Conservation (phyloP, 2,797 vertebrate genomes). For the Pagetopsis macropterus region DNA sequence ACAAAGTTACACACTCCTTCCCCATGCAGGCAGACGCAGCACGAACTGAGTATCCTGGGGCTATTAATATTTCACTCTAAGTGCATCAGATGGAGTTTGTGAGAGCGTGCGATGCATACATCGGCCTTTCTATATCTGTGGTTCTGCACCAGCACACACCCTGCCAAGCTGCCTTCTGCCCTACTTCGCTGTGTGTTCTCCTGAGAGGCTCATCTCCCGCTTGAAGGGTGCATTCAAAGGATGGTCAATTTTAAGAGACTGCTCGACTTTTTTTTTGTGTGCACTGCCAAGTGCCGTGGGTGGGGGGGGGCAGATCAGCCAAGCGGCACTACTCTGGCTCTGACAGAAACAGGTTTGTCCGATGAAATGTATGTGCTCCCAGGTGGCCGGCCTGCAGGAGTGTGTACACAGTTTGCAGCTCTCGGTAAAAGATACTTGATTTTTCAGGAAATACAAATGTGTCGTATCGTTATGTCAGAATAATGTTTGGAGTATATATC, state of each 20-base stretch:
- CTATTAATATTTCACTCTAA: conserved; percentile 78
- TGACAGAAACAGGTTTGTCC: conserved; percentile 60
- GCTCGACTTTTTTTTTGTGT: conserved; percentile 38
- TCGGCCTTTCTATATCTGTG: conserved; percentile 47
- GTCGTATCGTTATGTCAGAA: background rate
- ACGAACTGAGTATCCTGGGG: conserved; percentile 29
- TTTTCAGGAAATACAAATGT: conserved; percentile 17
- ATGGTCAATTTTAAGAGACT: conserved; percentile 37
- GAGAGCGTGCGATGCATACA: conserved; percentile 24
- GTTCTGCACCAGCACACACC: conserved; percentile 40
- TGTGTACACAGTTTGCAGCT: conserved; percentile 33
- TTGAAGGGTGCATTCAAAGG: conserved; percentile 46
- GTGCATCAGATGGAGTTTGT: conserved; percentile 45
- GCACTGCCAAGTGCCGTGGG: conserved; percentile 36
- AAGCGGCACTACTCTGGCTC: conserved; percentile 43
- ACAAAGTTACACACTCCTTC: conserved; percentile 10
- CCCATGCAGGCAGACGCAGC: background rate
- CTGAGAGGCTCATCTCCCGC: conserved; percentile 41
- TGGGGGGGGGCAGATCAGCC: conserved; percentile 31
- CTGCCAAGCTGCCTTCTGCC: conserved; percentile 50
- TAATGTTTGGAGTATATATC: background rate
- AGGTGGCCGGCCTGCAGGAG: conserved; percentile 28
- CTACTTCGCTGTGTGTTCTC: conserved; percentile 61
- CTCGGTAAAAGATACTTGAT: background rate
- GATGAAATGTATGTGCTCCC: conserved; percentile 59